Evolutionary conservation across 2,888 invertebrate genomes (phyloP).

Genomic region (Ormia ochracea): DNA sequence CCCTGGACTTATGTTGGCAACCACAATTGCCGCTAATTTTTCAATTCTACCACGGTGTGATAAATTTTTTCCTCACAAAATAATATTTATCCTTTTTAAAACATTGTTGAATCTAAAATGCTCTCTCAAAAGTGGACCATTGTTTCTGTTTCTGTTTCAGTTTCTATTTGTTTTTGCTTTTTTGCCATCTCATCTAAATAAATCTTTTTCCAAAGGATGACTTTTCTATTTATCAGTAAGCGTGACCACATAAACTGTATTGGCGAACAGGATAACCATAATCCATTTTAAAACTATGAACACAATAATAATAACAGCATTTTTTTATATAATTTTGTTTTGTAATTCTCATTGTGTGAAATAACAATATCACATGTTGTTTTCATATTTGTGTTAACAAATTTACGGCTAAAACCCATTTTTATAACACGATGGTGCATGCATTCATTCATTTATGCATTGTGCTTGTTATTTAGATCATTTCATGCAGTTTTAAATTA

Average conservation of each 20-base stretch:
- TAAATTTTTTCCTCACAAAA: too few species aligned
- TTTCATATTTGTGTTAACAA: conserved; percentile 40
- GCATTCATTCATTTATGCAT: conserved; percentile 12
- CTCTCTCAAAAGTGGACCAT: neutral
- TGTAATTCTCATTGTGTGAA: neutral
- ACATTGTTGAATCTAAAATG: too few species aligned
- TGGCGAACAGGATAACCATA: conserved; percentile 16
- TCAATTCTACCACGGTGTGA: too few species aligned
- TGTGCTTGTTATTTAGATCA: conserved; percentile 52
- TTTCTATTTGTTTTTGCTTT: neutral
- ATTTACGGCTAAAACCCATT: conserved; percentile 44
- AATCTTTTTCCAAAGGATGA: conserved; percentile 7
- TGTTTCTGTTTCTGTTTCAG: neutral
- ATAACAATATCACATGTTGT: neutral
- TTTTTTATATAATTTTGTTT: neutral
- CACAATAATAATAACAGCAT: conserved; percentile 30
- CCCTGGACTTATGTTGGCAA: too few species aligned
- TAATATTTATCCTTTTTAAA: too few species aligned
- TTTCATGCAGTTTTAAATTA: conserved; percentile 54
- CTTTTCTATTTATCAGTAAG: neutral
- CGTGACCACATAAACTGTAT: conserved; percentile 12
- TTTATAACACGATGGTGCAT: conserved; percentile 43
- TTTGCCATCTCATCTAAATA: neutral
- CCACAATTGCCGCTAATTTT: too few species aligned
- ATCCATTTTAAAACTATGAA: conserved; percentile 49